Conservation (phyloP, 92 coral and sea anemone species). For the Actinostola sp. region DNA sequence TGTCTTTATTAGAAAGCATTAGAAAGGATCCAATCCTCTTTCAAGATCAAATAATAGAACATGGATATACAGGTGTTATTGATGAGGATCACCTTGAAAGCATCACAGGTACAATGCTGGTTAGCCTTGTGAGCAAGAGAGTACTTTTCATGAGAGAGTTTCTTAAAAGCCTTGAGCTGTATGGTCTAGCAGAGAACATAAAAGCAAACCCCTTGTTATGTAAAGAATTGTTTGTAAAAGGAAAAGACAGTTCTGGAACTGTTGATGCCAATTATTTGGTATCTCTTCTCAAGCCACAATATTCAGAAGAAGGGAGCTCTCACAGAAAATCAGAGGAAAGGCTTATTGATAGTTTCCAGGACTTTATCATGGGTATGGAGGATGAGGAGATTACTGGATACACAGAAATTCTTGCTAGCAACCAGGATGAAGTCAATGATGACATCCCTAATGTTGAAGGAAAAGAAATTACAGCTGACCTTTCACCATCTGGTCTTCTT, state of each 20-base stretch:
- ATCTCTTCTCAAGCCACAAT: slow-evolving; percentile 46
- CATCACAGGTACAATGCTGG: slow-evolving; percentile 59
- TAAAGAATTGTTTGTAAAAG: no score
- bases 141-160: slow-evolving; percentile 39
- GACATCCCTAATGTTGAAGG: no score
- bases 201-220: no score
- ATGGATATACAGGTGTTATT: slow-evolving; percentile 72
- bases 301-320: slow-evolving; percentile 38
- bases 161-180: slow-evolving; percentile 23
- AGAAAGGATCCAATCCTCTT: slow-evolving; percentile 37
- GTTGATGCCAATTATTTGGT: slow-evolving; percentile 37
- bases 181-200: no score
- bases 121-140: slow-evolving; percentile 54
- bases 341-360: slow-evolving; percentile 47
- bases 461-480: not conserved
- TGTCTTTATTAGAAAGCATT: slow-evolving; percentile 33
- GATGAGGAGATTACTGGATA: slow-evolving; percentile 48
- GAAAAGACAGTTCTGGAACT: no score
- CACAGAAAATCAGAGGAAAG: slow-evolving; percentile 37
- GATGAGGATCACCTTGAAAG: slow-evolving; percentile 34
- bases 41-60: slow-evolving; percentile 51
- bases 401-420: slow-evolving; percentile 5
- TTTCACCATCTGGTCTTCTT: not conserved
- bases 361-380: slow-evolving; percentile 35
- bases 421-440: slow-evolving; percentile 1